Conservation (phyloP, 2,888 invertebrate genomes). For the Limnephilus auricula region DNA sequence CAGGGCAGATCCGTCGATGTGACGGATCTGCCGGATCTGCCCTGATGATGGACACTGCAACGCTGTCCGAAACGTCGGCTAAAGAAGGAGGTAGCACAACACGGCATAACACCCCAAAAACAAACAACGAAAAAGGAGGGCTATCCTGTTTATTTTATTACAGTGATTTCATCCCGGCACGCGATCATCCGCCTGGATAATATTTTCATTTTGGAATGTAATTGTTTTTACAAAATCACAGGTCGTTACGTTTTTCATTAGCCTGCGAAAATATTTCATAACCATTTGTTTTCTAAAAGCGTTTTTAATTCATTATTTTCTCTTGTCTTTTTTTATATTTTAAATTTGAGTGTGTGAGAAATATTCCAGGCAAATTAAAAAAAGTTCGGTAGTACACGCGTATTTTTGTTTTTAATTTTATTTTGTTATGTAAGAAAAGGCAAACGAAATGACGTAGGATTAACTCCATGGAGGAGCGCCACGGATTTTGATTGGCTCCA, state of each 20-base stretch:
- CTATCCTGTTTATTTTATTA: neutral
- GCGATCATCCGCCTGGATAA: neutral
- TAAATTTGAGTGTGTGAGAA: neutral
- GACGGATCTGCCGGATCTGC: no score
- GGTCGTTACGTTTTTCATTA: neutral
- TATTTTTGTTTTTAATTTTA: no score
- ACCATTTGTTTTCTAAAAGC: neutral
- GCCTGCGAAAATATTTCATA: neutral
- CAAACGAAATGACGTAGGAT: no score
- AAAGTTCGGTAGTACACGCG: neutral
- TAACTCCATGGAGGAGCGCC: no score
- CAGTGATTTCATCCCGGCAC: neutral
- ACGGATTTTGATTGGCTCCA: no score
- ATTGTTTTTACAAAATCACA: neutral
- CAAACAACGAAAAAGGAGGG: no score
- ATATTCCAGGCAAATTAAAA: neutral
- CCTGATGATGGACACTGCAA: no score
- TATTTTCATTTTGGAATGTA: neutral
- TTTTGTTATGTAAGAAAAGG: neutral
- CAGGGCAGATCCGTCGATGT: no score
- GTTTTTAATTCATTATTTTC: neutral
- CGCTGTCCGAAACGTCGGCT: no score
- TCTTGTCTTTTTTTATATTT: neutral
- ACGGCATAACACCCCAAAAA: no score
- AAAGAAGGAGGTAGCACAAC: no score